These are phyloP conservation scores for Albula glossodonta DNA, from an alignment of 2,113 vertebrate species.

Conservation along the genomic window DNA sequence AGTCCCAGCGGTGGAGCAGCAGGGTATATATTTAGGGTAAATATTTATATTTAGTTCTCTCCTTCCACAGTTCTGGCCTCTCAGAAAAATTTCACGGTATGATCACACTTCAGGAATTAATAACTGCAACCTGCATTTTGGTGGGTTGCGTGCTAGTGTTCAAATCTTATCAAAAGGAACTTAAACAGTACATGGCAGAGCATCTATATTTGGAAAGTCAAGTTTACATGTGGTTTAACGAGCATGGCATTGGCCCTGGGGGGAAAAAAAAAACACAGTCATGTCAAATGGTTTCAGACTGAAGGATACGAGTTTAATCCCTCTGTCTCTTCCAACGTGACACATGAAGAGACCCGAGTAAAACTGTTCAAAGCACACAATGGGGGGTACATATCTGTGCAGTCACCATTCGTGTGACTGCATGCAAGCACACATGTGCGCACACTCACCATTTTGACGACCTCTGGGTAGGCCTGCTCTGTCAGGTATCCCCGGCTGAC, in stretches of 20 bases:
- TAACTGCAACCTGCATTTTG: not conserved
- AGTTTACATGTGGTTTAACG: not conserved
- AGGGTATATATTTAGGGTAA: conserved; percentile 5
- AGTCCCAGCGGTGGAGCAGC: not conserved
- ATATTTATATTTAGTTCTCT: not conserved
- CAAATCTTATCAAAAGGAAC: not conserved
- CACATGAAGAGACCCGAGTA: too few relatives aligned
- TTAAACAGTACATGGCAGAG: not conserved
- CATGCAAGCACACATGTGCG: conserved; percentile 20
- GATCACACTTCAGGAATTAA: not conserved
- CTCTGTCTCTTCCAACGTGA: not conserved
- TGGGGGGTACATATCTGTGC: too few relatives aligned
- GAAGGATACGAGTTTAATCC: not conserved
- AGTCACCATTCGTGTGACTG: not conserved
- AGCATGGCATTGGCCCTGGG: not conserved
- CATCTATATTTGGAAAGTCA: not conserved
- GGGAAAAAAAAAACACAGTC: not conserved
- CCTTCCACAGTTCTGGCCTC: not conserved
- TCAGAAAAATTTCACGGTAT: not conserved
- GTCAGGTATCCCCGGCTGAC: conserved; percentile 99
- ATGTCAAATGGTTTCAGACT: not conserved
- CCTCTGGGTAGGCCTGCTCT: conserved; percentile 98
- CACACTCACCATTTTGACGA: conserved; percentile 96
- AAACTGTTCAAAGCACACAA: too few relatives aligned
- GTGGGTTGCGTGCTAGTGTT: not conserved